Percentiles rank a stretch among this genome's conserved stretches.
Conservation (phyloP, 2,888 invertebrate genomes). For the Drosophila engyochracea region DNA sequence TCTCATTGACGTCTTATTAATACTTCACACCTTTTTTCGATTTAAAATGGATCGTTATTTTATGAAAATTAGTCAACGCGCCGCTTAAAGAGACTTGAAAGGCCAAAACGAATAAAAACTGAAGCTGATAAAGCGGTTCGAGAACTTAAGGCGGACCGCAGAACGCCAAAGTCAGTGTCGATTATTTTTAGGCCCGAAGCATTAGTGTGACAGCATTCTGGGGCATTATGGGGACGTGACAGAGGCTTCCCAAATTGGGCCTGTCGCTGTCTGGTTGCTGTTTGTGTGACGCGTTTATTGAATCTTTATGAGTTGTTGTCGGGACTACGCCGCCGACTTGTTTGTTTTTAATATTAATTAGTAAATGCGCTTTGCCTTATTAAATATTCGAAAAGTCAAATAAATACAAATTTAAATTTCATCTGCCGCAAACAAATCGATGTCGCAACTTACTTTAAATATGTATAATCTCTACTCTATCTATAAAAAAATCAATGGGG, state of each 20-base stretch:
- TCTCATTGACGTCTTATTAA: conserved; percentile 81
- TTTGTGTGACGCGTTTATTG: conserved; percentile 52
- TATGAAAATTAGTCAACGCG: conserved; percentile 77
- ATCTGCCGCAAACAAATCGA: conserved; percentile 25
- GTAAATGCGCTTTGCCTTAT: conserved; percentile 58
- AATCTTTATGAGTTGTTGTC: conserved; percentile 64
- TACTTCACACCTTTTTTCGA: conserved; percentile 78
- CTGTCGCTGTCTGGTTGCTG: conserved; percentile 3
- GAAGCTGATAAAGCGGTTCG: conserved; percentile 47
- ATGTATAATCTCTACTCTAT: conserved; percentile 48
- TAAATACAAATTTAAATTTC: conserved; percentile 55
- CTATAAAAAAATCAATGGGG: not conserved
- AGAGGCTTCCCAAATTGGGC: conserved; percentile 23
- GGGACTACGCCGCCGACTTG: conserved; percentile 29
- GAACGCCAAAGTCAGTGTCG: conserved; percentile 23
- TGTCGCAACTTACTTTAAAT: conserved; percentile 48
- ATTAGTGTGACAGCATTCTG: conserved; percentile 28
- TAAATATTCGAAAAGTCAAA: conserved; percentile 52
- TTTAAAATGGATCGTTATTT: conserved; percentile 78
- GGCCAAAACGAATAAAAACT: conserved; percentile 35
- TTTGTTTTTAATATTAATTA: conserved; percentile 74
- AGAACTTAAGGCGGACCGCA: conserved; percentile 50
- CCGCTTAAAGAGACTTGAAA: conserved; percentile 42
- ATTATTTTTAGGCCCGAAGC: conserved; percentile 20
- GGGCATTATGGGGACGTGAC: conserved; percentile 31